A percentile compares a stretch with the other conserved stretches of the same genome.
Conservation (phyloP, 2,797 vertebrate genomes). For the Rhincodon typus region DNA sequence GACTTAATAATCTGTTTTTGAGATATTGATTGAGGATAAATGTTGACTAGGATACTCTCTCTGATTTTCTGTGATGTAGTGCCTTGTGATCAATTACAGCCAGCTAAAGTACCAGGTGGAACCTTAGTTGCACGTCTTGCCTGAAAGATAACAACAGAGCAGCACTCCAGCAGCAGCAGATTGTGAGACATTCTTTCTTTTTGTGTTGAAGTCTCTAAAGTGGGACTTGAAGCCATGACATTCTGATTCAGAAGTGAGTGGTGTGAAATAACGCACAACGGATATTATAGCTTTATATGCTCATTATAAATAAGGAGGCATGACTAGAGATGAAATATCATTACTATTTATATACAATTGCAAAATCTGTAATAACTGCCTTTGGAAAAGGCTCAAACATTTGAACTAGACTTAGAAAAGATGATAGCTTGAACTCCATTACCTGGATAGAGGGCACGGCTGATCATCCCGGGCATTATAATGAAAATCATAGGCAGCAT, state of each 20-base stretch:
- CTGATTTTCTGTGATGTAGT: not conserved
- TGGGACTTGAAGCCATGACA: too few species aligned
- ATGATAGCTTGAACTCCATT: slow-evolving; percentile 40
- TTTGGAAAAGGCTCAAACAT: not conserved
- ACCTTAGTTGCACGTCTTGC: too few species aligned
- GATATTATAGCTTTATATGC: too few species aligned
- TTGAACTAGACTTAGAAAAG: too few species aligned
- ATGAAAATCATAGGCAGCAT: slow-evolving; percentile 83
- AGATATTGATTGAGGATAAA: not conserved
- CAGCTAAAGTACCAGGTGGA: not conserved
- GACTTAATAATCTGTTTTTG: not conserved
- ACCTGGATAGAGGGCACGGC: slow-evolving; percentile 87
- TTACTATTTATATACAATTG: not conserved
- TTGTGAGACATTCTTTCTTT: too few species aligned
- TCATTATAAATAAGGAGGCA: not conserved
- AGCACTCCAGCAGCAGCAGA: too few species aligned
- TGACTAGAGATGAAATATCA: not conserved
- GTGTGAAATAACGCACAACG: too few species aligned
- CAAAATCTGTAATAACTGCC: not conserved
- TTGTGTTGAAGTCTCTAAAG: too few species aligned
- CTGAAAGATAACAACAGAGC: too few species aligned
- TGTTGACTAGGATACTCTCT: not conserved
- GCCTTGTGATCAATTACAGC: not conserved
- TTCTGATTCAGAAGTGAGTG: too few species aligned
- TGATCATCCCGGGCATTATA: slow-evolving; percentile 88